A percentile compares a stretch with the other conserved stretches of the same genome.
Evolutionary conservation across 2,113 vertebrate genomes (phyloP).

Genomic region (Sarotherodon lohbergeri): DNA sequence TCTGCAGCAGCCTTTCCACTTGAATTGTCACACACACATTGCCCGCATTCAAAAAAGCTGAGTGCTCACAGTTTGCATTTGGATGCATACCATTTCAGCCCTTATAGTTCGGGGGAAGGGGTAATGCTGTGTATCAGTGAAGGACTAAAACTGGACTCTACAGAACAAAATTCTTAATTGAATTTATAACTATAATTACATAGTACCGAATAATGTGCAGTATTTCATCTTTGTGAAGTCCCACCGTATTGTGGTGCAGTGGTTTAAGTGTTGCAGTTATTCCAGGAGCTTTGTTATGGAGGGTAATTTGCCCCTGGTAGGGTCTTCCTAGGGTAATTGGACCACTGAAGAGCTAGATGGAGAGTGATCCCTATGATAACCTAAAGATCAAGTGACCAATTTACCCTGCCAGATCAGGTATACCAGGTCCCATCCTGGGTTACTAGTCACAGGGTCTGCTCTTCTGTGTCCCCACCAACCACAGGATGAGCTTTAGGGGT

Average conservation of each 20-base stretch:
- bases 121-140: neutral
- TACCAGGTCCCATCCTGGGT: neutral
- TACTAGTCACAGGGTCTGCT: neutral
- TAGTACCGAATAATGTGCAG: too few relatives aligned
- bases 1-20: neutral
- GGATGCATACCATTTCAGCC: neutral
- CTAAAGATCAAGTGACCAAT: neutral
- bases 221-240: neutral
- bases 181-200: neutral
- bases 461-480: neutral
- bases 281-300: neutral
- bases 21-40: neutral
- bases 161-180: neutral
- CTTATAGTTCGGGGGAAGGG: neutral
- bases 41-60: neutral
- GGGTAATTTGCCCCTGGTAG: neutral
- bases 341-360: neutral
- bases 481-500: neutral
- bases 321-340: neutral
- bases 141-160: neutral
- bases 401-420: neutral
- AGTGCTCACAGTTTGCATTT: neutral
- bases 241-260: neutral
- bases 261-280: neutral
- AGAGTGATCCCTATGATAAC: neutral